phyloP scores from a whole-genome alignment of 2,797 vertebrate genomes.

The Cebuella pygmaea region DNA sequence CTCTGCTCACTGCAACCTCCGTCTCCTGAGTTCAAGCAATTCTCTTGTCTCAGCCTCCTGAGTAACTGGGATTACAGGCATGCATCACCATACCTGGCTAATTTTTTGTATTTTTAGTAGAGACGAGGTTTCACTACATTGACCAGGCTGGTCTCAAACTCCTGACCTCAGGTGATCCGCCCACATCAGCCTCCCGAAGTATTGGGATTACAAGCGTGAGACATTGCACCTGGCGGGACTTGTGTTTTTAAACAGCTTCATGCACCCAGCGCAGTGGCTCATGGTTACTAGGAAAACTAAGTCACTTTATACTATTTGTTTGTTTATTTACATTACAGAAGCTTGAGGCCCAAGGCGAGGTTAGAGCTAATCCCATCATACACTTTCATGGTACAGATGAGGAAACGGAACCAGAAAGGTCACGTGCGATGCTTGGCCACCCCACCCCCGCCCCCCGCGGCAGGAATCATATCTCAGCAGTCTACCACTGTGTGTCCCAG shows the following conservation, averaged over 20 bases:
- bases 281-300: background rate
- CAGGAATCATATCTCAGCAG: background rate
- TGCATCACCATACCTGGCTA: rapidly evolving
- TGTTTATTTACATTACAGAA: background rate
- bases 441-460: too few species aligned
- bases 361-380: background rate
- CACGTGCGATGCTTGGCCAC: rapidly evolving
- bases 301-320: background rate
- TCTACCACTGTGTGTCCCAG: rapidly evolving
- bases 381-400: background rate
- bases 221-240: too few species aligned
- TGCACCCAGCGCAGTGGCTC: too few species aligned
- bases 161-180: background rate
- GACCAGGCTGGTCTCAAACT: background rate
- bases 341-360: background rate
- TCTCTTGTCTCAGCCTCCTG: background rate
- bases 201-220: background rate
- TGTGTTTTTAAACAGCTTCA: background rate
- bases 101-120: background rate
- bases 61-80: background rate
- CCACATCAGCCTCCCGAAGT: background rate
- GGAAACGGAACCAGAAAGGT: background rate
- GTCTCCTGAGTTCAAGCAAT: background rate
- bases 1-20: background rate
- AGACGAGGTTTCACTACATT: too few species aligned